Percentiles rank a stretch among this genome's conserved stretches.
These are phyloP conservation scores for Rhabdomys dilectus DNA, from an alignment of 2,113 vertebrate species.

Conservation along the genomic window DNA sequence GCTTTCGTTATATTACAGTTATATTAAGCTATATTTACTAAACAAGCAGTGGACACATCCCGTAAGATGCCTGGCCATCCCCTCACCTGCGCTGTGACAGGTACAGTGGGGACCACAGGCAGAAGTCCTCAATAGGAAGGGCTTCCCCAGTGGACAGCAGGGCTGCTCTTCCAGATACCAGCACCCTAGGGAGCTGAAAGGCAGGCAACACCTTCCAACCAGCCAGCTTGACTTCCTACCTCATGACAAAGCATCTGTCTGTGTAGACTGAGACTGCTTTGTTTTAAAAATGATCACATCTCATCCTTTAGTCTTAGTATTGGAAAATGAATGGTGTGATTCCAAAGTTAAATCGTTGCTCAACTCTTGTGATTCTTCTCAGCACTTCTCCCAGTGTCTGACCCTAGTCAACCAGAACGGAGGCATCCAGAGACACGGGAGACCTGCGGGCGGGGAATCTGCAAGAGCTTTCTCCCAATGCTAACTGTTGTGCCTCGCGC, in stretches of 20 bases:
- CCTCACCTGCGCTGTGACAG: not conserved
- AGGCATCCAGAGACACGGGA: conserved; percentile 29
- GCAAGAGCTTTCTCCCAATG: not conserved
- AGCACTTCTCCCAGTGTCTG: conserved; percentile 49
- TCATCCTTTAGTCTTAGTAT: conserved; percentile 46
- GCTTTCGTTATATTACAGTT: conserved; percentile 29
- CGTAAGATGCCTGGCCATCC: not conserved
- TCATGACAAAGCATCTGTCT: conserved; percentile 41
- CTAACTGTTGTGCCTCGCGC: not conserved
- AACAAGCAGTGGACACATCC: conserved; percentile 15
- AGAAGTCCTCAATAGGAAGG: not conserved
- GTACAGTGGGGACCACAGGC: not conserved
- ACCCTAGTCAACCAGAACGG: conserved; percentile 10
- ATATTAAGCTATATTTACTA: not conserved
- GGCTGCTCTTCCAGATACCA: not conserved
- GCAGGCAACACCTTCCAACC: conserved; percentile 38
- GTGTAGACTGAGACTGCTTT: not conserved
- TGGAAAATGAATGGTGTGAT: conserved; percentile 31
- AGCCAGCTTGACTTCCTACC: not conserved
- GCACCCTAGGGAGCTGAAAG: not conserved
- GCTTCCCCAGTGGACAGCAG: not conserved
- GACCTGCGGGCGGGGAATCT: conserved; percentile 23
- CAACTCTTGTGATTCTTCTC: conserved; percentile 32
- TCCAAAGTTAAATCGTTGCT: conserved; percentile 55
- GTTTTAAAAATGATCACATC: conserved; percentile 44